phyloP scores from a whole-genome alignment of 2,113 vertebrate species.

The Stigmatopora nigra region DNA sequence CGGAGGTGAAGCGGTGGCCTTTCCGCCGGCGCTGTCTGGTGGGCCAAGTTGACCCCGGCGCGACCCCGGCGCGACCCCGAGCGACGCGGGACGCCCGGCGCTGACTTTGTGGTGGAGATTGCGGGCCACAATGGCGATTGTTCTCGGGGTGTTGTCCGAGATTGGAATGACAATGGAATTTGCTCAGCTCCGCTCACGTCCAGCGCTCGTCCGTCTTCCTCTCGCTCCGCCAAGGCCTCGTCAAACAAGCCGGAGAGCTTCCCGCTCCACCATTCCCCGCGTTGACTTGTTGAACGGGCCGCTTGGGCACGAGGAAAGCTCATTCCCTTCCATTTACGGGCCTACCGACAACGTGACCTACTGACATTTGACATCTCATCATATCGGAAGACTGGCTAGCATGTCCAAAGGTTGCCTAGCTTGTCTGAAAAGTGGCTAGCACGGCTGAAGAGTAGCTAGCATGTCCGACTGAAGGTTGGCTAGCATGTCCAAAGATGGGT shows the following conservation, averaged over 20 bases:
- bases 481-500: too few relatives aligned
- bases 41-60: conserved; percentile 57
- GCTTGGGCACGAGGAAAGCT: too few relatives aligned
- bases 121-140: conserved; percentile 83
- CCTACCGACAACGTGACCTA: too few relatives aligned
- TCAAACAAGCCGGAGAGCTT: not conserved
- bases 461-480: too few relatives aligned
- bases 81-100: conserved; percentile 69
- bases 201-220: conserved; percentile 57
- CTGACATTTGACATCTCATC: too few relatives aligned
- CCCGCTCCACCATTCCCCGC: not conserved
- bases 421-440: too few relatives aligned
- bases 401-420: too few relatives aligned
- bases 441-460: too few relatives aligned
- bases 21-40: conserved; percentile 24
- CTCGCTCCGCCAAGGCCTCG: conserved; percentile 41
- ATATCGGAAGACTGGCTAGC: too few relatives aligned
- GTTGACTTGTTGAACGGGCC: too few relatives aligned
- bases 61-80: conserved; percentile 80
- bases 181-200: conserved; percentile 70
- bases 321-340: too few relatives aligned
- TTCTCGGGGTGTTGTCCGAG: conserved; percentile 74
- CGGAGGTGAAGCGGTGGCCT: conserved; percentile 41
- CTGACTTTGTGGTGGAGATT: conserved; percentile 81
- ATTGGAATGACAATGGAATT: conserved; percentile 79